Evolutionary conservation across 2,888 invertebrate genomes (phyloP), one percentile per base, ranked within the genome.

Genomic region (Dasysyrphus albostriatus): DNA sequence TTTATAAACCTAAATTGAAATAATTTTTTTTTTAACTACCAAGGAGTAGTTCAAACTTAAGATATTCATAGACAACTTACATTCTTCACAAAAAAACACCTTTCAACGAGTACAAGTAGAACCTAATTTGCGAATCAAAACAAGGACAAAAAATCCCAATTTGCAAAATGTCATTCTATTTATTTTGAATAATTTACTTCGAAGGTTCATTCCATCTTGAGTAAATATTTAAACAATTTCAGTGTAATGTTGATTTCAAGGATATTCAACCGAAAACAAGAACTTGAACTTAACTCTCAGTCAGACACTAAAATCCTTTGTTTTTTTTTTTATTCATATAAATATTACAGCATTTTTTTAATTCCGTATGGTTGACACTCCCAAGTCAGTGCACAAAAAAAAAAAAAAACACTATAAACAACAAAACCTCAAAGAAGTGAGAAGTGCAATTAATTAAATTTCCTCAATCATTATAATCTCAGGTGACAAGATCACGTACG

Each of bases 401-500:
- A 54, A 2, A 54, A 56, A 49, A 5, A 12, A 9, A 56, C 9
- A 56, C n/a, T 1, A 49, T 5, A 24, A 9, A 16, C 32, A 56
- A 32, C 1, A 7, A 58, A 65, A 61, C 61, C 73, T 47, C 78
- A 83, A 58, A 72, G 69, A 67, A 51, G 14, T 69, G 69, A 47
- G 47, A 16, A 47, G 16, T 47, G 47, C 56, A 74, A 63, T 78
- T 79, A 83, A 83, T 83, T 73, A 72, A 61, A 58, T 63, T 67
- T 16, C 49, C 42, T 74, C 39, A 78, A 54, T 63, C 83, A 78
- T 69, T 19, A 73, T 12, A 1, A 6, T 5, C 42, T 47, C 44
- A 24, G 19, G 47, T 49, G 78, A 79, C 69, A 78, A 78, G 39
- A 69, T 79, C 83, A 83, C 83, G 83, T 83, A 78, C 69, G 29